Conservation (phyloP, 37 sponge, comb jelly and placozoan genomes). For the Diacarnus erythraeanus region DNA sequence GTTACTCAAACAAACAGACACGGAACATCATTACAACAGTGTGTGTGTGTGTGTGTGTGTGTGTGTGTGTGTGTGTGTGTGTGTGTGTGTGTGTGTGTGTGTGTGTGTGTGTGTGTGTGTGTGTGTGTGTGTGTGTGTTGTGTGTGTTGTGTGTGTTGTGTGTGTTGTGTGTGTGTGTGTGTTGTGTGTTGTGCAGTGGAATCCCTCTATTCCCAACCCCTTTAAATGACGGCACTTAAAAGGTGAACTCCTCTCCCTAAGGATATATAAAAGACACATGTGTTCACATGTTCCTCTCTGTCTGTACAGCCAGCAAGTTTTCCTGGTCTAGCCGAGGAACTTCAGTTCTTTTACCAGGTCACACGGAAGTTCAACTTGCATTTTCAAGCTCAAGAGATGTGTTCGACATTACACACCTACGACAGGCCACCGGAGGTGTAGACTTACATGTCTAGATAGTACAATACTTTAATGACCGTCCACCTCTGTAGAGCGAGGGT, state of each 20-base stretch:
- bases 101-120: no score
- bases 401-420: conserved; percentile 42
- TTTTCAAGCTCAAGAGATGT: conserved; percentile 47
- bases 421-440: conserved; percentile 24
- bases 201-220: no score
- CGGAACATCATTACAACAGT: no score
- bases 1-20: not conserved
- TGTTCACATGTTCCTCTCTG: not conserved
- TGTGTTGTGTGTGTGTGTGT: not conserved
- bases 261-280: not conserved
- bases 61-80: no score
- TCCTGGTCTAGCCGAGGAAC: conserved; percentile 35
- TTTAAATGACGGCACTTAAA: no score
- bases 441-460: no score
- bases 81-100: no score
- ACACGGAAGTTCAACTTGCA: conserved; percentile 41
- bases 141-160: not conserved
- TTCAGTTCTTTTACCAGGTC: conserved; percentile 64
- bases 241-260: conserved; percentile 9
- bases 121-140: no score
- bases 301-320: conserved; percentile 13
- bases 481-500: not conserved
- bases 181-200: no score
- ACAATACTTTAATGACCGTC: not conserved
- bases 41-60: no score